phyloP scores from a whole-genome alignment of 2,797 vertebrate species.

The Typhlichthys subterraneus region DNA sequence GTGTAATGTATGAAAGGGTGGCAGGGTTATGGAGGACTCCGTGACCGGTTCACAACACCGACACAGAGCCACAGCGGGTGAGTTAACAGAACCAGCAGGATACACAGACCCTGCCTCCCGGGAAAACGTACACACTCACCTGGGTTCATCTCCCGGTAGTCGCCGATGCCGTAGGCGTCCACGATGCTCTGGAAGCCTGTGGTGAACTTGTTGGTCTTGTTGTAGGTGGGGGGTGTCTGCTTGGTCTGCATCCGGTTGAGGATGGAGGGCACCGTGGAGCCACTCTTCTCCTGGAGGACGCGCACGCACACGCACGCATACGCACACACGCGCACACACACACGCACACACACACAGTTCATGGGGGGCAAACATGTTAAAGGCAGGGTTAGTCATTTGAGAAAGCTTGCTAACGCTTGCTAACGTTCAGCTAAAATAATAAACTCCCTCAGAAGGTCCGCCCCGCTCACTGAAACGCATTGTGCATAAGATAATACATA shows the following conservation, averaged over 20 bases:
- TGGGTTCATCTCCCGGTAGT: slow-evolving; percentile 96
- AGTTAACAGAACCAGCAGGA: slow-evolving; percentile 18
- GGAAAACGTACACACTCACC: slow-evolving; percentile 69
- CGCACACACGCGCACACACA: too few species aligned
- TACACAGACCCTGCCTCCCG: slow-evolving; percentile 18
- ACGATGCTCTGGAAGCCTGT: slow-evolving; percentile 96
- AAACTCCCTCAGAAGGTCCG: too few species aligned
- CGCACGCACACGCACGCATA: not conserved
- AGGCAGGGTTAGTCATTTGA: too few species aligned
- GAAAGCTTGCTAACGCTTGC: too few species aligned
- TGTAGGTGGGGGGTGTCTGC: slow-evolving; percentile 95
- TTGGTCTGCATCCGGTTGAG: slow-evolving; percentile 97
- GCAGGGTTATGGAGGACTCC: slow-evolving; percentile 12
- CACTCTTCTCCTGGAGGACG: slow-evolving; percentile 88
- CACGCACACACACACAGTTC: not conserved
- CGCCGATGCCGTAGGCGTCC: slow-evolving; percentile 96
- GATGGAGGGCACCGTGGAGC: slow-evolving; percentile 96
- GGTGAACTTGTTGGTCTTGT: slow-evolving; percentile 98
- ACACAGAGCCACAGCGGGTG: not conserved
- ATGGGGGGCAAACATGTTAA: not conserved
- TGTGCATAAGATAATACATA: too few species aligned
- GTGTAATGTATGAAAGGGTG: not conserved
- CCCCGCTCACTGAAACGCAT: too few species aligned
- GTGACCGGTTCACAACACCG: slow-evolving; percentile 1
- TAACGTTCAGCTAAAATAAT: too few species aligned